Conservation (phyloP, 2,797 vertebrate genomes). For the Lacerta agilis region DNA sequence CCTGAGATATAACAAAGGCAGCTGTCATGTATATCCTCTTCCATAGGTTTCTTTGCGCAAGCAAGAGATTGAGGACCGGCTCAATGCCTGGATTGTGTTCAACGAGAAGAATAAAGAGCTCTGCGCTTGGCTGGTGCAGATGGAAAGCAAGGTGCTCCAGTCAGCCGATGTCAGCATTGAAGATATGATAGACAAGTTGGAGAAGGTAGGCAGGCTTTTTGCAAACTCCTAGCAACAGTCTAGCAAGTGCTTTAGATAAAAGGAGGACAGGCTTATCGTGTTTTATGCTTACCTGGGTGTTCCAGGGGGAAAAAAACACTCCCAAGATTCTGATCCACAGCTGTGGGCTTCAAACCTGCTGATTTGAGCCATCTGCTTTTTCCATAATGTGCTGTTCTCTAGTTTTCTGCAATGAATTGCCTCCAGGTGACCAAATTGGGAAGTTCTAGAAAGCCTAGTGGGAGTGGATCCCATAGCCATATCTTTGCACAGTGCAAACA, state of each 20-base stretch:
- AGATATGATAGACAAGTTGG: constrained; percentile 95
- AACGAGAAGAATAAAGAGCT: constrained; percentile 94
- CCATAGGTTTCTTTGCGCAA: constrained; percentile 88
- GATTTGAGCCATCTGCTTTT: neutral
- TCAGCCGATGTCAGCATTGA: constrained; percentile 90
- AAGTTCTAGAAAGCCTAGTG: neutral
- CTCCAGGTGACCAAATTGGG: neutral
- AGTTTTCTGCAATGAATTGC: neutral
- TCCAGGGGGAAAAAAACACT: too few relatives aligned
- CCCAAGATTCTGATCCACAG: neutral
- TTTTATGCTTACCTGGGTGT: neutral
- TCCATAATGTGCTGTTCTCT: too few relatives aligned
- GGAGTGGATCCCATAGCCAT: too few relatives aligned
- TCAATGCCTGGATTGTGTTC: constrained; percentile 93
- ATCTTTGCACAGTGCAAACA: neutral
- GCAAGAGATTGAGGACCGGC: constrained; percentile 91
- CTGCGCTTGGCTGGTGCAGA: constrained; percentile 93
- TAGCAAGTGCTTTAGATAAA: neutral
- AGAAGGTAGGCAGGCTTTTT: constrained; percentile 83
- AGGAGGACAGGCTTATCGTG: neutral
- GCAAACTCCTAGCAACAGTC: too few relatives aligned
- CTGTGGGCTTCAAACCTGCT: neutral
- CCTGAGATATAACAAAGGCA: neutral
- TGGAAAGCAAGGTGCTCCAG: constrained; percentile 93
- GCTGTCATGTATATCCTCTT: constrained; percentile 36